A percentile compares a stretch with the other conserved stretches of the same genome.
Evolutionary conservation across 2,113 vertebrate species (phyloP).

Genomic region (Gasterosteus aculeatus): DNA sequence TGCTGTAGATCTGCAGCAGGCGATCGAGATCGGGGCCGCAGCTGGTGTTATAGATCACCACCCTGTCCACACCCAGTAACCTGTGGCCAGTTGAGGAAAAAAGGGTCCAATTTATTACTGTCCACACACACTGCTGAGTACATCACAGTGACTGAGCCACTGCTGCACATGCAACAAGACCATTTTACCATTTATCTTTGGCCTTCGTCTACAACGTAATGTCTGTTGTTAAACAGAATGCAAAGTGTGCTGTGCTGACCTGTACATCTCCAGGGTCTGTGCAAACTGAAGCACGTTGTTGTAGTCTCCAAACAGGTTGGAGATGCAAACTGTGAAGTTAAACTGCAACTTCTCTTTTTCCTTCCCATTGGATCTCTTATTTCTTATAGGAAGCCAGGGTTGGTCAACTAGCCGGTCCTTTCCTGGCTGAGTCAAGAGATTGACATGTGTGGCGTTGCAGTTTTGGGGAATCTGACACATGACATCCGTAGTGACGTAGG

Average conservation of each 20-base stretch:
- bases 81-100: background rate
- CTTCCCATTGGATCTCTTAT: conserved; percentile 52
- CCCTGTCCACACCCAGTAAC: conserved; percentile 78
- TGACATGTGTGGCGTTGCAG: conserved; percentile 41
- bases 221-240: conserved; percentile 53
- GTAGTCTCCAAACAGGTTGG: conserved; percentile 80
- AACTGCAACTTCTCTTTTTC: conserved; percentile 39
- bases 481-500: conserved; percentile 71
- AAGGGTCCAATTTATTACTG: background rate
- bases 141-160: too few relatives aligned
- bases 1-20: conserved; percentile 76
- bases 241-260: conserved; percentile 39
- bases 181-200: conserved; percentile 26
- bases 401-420: fast-evolving
- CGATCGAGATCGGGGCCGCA: conserved; percentile 77
- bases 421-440: conserved; percentile 16
- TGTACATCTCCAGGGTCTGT: conserved; percentile 85
- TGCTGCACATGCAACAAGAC: too few relatives aligned
- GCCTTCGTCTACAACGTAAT: conserved; percentile 73
- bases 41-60: conserved; percentile 85
- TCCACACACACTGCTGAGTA: too few relatives aligned
- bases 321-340: conserved; percentile 85
- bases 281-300: conserved; percentile 84
- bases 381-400: conserved; percentile 73
- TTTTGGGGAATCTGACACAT: conserved; percentile 55